Base-by-base conservation (phyloP, 2,888 invertebrate genomes). In the Chirona hameri region DNA sequence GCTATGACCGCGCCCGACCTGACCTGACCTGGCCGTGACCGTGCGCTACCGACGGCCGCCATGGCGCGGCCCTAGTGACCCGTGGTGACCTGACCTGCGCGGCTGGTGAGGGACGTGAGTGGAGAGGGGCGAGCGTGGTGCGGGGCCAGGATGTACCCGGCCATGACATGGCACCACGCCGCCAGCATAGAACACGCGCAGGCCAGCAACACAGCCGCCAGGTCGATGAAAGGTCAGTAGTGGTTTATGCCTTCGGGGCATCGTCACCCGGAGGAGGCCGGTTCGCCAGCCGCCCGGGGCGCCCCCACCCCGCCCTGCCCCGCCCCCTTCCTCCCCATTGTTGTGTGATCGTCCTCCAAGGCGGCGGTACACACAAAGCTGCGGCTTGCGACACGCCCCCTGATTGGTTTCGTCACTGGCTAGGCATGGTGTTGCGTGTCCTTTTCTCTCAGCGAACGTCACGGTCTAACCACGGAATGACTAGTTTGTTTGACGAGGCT, bases 151-250 rank as follows among this genome's bases (percentile, higher is more conserved):
- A 76, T 76, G 76, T 76, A 76, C 24, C 76, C 76, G 5, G 76
- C 39, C 24, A 76, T 76, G 76, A 46, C 76, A 39, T 76, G 76
- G 76, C 76, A 76, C 76, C 39, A 76, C 27, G 76, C 76, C 24
- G 39, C 76, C 3, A 46, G 76, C 39, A 76, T 76, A 2, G 76
- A 76, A 24, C 76, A 76, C 39, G 46, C 46, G 9, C 76, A 76
- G 46, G 39, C 39, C 24, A 46, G 14, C 46, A 76, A 46, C 21
- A 24, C 46, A 39, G 76, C 46, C 46, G 76, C 46, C 46, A 27
- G 76, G 46, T 76, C 76, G 2, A 76, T 76, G 76, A 76, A 76
- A 76, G 76, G 76, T 76, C 76, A 76, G 76, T 76, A 39, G 39
- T 39, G 39, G 39, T 39, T 2, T 2, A 39, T 39, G 39, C 39